phyloP scores from a whole-genome alignment of 2,797 vertebrate genomes.

The Gallinago stenura region DNA sequence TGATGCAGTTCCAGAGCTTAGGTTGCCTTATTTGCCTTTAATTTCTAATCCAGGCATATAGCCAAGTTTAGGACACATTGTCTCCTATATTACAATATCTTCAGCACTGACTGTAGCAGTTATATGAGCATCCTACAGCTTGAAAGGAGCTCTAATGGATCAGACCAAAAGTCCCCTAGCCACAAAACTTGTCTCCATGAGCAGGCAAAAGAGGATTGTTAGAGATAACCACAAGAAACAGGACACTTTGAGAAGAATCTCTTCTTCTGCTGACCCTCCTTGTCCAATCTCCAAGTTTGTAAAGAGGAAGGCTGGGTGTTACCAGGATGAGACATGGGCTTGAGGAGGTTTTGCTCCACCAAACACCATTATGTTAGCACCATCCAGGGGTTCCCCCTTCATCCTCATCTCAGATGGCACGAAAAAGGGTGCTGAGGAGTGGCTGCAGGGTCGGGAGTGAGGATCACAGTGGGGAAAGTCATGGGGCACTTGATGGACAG shows the following conservation, averaged over 20 bases:
- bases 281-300: background rate
- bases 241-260: background rate
- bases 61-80: slow-evolving; percentile 48
- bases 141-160: accelerated
- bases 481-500: accelerated
- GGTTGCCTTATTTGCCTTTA: slow-evolving; percentile 67
- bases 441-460: background rate
- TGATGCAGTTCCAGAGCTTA: slow-evolving; percentile 65
- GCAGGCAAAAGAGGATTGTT: background rate
- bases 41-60: slow-evolving; percentile 57
- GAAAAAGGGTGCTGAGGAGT: background rate
- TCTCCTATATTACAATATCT: background rate
- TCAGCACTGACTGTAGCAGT: background rate
- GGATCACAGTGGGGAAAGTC: background rate
- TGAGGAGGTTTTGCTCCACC: background rate
- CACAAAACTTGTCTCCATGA: background rate
- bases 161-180: background rate
- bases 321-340: background rate
- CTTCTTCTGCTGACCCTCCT: background rate
- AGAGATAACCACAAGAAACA: background rate
- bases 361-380: background rate
- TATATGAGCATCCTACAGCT: background rate
- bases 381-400: background rate
- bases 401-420: background rate
- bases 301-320: background rate